Percentiles rank a stretch among this genome's conserved stretches.
These are phyloP conservation scores for Alectoris magna DNA, from an alignment of 2,797 vertebrate genomes.

Conservation along the genomic window DNA sequence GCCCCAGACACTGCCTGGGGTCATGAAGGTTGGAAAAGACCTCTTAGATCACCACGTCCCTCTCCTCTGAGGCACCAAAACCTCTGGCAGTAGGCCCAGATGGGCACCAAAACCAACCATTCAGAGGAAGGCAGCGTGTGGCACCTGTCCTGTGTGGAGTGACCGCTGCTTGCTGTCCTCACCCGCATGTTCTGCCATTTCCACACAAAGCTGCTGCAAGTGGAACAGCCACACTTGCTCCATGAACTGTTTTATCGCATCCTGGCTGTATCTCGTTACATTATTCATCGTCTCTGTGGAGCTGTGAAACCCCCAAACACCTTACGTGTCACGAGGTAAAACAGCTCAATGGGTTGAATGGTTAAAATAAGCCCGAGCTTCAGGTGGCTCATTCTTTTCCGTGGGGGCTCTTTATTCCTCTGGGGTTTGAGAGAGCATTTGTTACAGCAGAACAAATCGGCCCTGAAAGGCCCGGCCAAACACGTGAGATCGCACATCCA, in stretches of 20 bases:
- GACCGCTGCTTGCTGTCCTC: fast-evolving
- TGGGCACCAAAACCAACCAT: not conserved
- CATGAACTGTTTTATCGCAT: not conserved
- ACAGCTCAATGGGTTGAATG: not conserved
- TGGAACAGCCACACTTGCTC: not conserved
- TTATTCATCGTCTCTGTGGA: not conserved
- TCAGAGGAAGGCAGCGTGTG: fast-evolving
- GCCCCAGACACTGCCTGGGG: no score
- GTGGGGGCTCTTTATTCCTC: not conserved
- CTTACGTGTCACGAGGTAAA: not conserved
- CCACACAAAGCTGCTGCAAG: fast-evolving
- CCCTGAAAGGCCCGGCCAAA: not conserved
- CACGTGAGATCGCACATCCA: fast-evolving
- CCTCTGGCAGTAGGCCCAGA: not conserved
- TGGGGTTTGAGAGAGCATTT: not conserved
- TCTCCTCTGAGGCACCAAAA: not conserved
- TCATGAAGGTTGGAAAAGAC: no score
- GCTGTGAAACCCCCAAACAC: not conserved
- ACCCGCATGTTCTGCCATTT: fast-evolving
- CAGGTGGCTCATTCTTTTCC: not conserved
- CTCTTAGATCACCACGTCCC: no score
- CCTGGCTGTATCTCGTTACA: not conserved
- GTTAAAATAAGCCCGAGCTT: not conserved
- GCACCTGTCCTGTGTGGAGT: fast-evolving
- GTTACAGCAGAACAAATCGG: not conserved